Evolutionary conservation across 2,888 invertebrate genomes (phyloP), one percentile per base, ranked within the genome.

Genomic region (Pseudanteris insignis): DNA sequence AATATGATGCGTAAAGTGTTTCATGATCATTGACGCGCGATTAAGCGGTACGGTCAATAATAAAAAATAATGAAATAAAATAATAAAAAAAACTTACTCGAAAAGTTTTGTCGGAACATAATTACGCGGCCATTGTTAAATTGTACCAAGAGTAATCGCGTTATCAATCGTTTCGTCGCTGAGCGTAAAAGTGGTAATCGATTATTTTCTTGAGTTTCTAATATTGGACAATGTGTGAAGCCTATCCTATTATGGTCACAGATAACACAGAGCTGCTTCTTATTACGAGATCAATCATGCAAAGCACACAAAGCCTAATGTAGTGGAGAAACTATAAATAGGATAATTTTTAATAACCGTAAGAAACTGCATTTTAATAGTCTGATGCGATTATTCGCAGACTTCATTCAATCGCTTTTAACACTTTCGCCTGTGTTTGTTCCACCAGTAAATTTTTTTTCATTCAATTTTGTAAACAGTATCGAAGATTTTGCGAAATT

Each of bases 201-300:
- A 47, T 55, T 55, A 55, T 55, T 34, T 55, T 47, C 55, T 55
- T 36, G 47, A 55, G 47, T 55, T 47, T 18, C 47, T 47, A 55
- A 55, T 41, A 55, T 33, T 47, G 28, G 55, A 34, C 37, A 55
- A 44, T 34, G 44, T 44, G 32, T 29, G 37, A 55, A 47, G 55
- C 46, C 37, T 55, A 55, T 55, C 40, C 55, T 40, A 55, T 55
- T 55, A 55, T 55, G 24, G 41, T 41, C 34, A 33, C 41, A 38
- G 25, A 46, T 46, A 38, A 55, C 54, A 46, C 40, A 26, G 12
- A 43, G 38, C 47, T 55, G 21, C 40, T 55, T 55, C 47, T 47
- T 47, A 36, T 55, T 47, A 47, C 36, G 55, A 47, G 47, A 55
- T 55, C 55, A 55, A 55, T 55, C 55, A 55, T 55, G 55, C 47